phyloP scores from a whole-genome alignment of 2,797 vertebrate species.

The Gobionotothen gibberifrons region DNA sequence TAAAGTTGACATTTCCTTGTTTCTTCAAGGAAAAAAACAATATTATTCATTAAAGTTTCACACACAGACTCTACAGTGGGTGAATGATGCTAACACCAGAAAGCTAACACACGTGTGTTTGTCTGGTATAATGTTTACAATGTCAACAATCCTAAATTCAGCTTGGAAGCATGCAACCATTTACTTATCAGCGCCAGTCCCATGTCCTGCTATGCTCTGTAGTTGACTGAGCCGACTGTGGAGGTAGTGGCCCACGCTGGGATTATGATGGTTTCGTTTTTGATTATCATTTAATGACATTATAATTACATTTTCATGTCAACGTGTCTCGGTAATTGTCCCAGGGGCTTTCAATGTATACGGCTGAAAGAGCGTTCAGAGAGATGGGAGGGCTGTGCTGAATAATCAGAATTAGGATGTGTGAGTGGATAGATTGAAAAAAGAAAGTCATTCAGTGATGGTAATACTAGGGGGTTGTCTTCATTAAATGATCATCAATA shows the following conservation, averaged over 20 bases:
- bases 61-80: not conserved
- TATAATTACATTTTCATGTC: conserved; percentile 80
- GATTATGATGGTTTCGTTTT: conserved; percentile 63
- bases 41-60: not conserved
- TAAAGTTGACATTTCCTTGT: not conserved
- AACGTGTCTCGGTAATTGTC: conserved; percentile 70
- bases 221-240: conserved; percentile 46
- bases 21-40: not conserved
- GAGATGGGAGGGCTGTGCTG: conserved; percentile 19
- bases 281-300: conserved; percentile 79
- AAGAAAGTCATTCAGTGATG: conserved; percentile 12
- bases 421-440: conserved; percentile 6
- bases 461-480: not conserved
- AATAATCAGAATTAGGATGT: conserved; percentile 42
- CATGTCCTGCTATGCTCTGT: conserved; percentile 9
- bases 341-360: conserved; percentile 57
- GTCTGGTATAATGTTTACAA: not conserved
- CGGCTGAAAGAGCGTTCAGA: conserved; percentile 20
- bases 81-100: not conserved
- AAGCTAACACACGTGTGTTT: not conserved
- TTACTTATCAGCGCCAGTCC: not conserved
- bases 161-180: not conserved
- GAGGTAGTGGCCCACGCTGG: conserved; percentile 55
- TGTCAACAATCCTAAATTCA: not conserved
- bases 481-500: not conserved